Evolutionary conservation across 2,113 vertebrate species (phyloP).

Genomic region (Xiphorhynchus elegans): DNA sequence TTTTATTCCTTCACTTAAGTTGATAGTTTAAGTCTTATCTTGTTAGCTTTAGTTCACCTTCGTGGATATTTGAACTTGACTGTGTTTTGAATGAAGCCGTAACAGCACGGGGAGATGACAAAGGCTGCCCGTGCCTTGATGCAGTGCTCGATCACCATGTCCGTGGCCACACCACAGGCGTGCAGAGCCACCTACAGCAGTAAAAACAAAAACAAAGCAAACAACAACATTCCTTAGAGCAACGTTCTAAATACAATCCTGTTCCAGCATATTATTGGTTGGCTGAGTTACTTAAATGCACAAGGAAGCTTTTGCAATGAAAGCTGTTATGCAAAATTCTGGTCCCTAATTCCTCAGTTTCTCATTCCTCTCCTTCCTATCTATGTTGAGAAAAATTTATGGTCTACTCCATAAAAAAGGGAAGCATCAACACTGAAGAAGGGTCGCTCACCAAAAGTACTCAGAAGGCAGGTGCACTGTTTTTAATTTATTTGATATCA

Average conservation of each 20-base stretch:
- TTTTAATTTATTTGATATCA: too few relatives aligned
- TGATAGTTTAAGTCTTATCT: not conserved
- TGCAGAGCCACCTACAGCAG: slow-evolving; percentile 89
- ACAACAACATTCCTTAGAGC: not conserved
- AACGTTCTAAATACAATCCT: not conserved
- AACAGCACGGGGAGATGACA: slow-evolving; percentile 94
- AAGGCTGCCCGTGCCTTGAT: slow-evolving; percentile 85
- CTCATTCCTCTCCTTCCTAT: not conserved
- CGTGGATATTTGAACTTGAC: slow-evolving; percentile 90
- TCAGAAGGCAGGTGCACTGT: not conserved
- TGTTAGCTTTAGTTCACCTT: slow-evolving; percentile 77
- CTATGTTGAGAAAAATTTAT: not conserved
- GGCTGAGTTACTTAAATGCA: not conserved
- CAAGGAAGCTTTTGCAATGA: not conserved
- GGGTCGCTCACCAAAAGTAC: not conserved
- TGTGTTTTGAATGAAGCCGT: slow-evolving; percentile 97
- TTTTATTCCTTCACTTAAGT: not conserved
- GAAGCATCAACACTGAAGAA: not conserved
- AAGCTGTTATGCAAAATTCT: not conserved
- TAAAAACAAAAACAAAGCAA: not conserved
- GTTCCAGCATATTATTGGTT: not conserved
- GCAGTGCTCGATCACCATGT: slow-evolving; percentile 95
- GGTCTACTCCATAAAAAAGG: not conserved
- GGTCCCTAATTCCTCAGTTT: not conserved
- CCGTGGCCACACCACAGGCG: slow-evolving; percentile 95